Percentiles rank a stretch among this genome's conserved stretches.
Evolutionary conservation across 2,888 invertebrate species (phyloP).

Genomic region (Mythimna albipuncta): DNA sequence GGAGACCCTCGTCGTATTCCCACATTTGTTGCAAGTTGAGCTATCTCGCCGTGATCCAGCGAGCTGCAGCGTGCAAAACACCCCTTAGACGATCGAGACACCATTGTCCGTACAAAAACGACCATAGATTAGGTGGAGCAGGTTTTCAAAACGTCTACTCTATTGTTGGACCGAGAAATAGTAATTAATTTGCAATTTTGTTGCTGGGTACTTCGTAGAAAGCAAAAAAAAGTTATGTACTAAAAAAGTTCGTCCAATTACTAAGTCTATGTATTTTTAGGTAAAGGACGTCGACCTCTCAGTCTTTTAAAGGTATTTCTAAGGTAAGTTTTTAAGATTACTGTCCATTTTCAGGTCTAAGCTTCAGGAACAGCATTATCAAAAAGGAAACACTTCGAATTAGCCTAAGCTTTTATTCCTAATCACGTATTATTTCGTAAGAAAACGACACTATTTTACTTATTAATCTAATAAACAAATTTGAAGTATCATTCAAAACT

Average conservation of each 20-base stretch:
- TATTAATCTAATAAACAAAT: background rate
- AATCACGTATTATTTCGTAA: background rate
- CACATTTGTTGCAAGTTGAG: constrained; percentile 61
- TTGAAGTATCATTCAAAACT: background rate
- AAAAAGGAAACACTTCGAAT: constrained; percentile 34
- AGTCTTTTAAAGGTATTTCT: background rate
- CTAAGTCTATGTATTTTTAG: constrained; percentile 3
- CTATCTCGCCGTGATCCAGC: constrained; percentile 40
- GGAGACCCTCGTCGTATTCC: constrained; percentile 46
- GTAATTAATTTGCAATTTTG: constrained; percentile 62
- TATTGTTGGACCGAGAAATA: constrained; percentile 55
- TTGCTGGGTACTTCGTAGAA: constrained; percentile 7
- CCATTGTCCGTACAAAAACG: constrained; percentile 58
- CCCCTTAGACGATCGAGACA: constrained; percentile 51
- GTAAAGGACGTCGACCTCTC: background rate
- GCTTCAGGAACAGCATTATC: constrained; percentile 1
- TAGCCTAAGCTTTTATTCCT: background rate
- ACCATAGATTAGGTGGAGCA: constrained; percentile 61
- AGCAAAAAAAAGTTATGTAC: background rate
- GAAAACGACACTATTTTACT: background rate
- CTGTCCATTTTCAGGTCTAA: constrained; percentile 23
- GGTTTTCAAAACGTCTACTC: constrained; percentile 62
- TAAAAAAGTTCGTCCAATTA: background rate
- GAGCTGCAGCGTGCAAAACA: constrained; percentile 61
- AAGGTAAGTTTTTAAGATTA: constrained; percentile 13